A percentile compares a stretch with the other conserved stretches of the same genome.
phyloP scores from a whole-genome alignment of 2,113 vertebrate species.

The Aepyceros melampus region DNA sequence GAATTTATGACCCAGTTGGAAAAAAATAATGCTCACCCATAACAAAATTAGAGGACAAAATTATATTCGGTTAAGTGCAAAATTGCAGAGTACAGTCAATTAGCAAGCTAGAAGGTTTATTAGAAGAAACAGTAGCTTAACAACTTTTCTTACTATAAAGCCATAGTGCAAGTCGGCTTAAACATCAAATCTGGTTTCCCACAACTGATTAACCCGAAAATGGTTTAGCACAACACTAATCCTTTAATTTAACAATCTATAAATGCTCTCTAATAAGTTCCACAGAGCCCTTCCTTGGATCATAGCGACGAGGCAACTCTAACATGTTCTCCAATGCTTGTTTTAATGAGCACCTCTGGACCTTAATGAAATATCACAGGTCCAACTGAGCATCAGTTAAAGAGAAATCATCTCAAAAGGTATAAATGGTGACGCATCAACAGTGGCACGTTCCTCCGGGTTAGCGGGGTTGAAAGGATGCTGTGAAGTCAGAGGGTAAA shows the following conservation, averaged over 20 bases:
- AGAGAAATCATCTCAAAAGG: slow-evolving; percentile 68
- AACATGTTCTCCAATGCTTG: slow-evolving; percentile 6
- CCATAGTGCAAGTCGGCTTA: slow-evolving; percentile 39
- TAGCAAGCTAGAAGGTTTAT: slow-evolving; percentile 47
- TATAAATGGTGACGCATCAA: slow-evolving; percentile 40
- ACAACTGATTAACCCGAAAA: slow-evolving; percentile 70
- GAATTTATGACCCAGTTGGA: not conserved
- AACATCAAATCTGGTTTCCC: slow-evolving; percentile 61
- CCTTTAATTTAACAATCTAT: slow-evolving; percentile 71
- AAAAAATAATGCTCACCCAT: not conserved
- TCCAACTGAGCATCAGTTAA: slow-evolving; percentile 71
- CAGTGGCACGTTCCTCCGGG: slow-evolving; percentile 26
- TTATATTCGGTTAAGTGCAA: not conserved
- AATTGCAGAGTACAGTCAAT: slow-evolving; percentile 14
- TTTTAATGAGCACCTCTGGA: slow-evolving; percentile 79
- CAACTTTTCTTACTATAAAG: slow-evolving; percentile 38
- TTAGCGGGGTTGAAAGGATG: slow-evolving; percentile 35
- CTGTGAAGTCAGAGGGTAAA: slow-evolving; percentile 22
- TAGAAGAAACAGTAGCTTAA: slow-evolving; percentile 35
- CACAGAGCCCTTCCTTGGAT: slow-evolving; percentile 69
- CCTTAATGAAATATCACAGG: slow-evolving; percentile 57
- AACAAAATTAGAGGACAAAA: not conserved
- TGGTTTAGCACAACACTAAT: slow-evolving; percentile 74
- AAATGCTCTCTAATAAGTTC: slow-evolving; percentile 72
- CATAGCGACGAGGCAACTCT: slow-evolving; percentile 49